phyloP scores from a whole-genome alignment of 2,888 invertebrate species.

The Autographa pulchrina region DNA sequence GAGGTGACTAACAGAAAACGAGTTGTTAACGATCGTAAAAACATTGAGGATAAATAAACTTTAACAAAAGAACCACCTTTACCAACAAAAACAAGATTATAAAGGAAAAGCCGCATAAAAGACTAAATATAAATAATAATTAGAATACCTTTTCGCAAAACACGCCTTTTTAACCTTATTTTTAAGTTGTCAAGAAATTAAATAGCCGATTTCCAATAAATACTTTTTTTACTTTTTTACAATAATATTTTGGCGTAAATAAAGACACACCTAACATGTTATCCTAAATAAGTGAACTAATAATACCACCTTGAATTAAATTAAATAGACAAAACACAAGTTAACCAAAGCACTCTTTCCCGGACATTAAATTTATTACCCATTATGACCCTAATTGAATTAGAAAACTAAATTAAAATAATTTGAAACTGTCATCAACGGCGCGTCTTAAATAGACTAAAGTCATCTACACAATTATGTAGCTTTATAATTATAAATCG shows the following conservation, averaged over 20 bases:
- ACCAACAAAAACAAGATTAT: background rate
- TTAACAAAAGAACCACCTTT: background rate
- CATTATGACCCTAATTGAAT: background rate
- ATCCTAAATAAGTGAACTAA: too few relatives aligned
- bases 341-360: background rate
- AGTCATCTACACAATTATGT: background rate
- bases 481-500: background rate
- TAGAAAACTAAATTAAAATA: slow-evolving; percentile 1
- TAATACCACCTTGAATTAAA: background rate
- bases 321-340: too few relatives aligned
- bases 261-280: too few relatives aligned
- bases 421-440: slow-evolving; percentile 2
- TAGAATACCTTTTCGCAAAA: background rate
- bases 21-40: background rate
- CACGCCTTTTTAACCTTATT: background rate
- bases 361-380: background rate
- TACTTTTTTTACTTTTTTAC: too few relatives aligned
- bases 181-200: too few relatives aligned
- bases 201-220: too few relatives aligned
- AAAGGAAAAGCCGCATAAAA: background rate
- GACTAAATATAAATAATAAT: background rate
- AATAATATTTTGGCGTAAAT: too few relatives aligned
- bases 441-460: background rate
- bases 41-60: background rate
- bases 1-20: background rate